Evolutionary conservation across 2,113 vertebrate genomes (phyloP).

Genomic region (Cathartes aura): DNA sequence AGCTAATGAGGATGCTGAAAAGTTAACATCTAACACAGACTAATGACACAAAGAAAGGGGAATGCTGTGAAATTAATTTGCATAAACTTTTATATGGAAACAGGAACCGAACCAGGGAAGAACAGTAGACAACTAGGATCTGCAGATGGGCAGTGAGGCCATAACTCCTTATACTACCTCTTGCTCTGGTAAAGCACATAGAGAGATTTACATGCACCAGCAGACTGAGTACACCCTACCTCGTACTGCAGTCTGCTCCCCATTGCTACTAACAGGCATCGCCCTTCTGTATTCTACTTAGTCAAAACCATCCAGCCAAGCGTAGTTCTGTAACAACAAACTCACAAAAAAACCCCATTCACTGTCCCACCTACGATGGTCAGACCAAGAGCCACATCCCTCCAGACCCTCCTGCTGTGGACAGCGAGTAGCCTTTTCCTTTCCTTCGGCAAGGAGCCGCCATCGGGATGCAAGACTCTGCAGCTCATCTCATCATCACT

Average conservation of each 20-base stretch:
- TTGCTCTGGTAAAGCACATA: background rate
- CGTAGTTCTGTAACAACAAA: background rate
- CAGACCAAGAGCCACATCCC: background rate
- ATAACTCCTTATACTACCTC: background rate
- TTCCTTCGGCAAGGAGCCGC: background rate
- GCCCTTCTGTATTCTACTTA: background rate
- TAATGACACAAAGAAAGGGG: background rate
- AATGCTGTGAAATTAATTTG: background rate
- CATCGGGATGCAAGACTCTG: background rate
- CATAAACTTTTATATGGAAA: background rate
- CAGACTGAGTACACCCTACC: background rate
- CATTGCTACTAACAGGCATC: fast-evolving
- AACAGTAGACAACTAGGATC: background rate
- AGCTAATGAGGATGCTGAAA: background rate
- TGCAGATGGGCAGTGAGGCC: background rate
- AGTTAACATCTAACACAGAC: background rate
- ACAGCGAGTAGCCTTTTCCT: background rate
- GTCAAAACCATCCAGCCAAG: background rate
- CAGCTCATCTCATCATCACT: background rate
- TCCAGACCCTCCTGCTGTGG: background rate
- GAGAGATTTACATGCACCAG: background rate
- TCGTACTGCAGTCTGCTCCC: background rate
- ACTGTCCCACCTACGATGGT: background rate
- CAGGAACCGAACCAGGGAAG: background rate
- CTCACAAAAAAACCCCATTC: fast-evolving